Evolutionary conservation across 2,797 vertebrate species (phyloP), one percentile per base, ranked within the genome.

Genomic region (Poecilia velifera): DNA sequence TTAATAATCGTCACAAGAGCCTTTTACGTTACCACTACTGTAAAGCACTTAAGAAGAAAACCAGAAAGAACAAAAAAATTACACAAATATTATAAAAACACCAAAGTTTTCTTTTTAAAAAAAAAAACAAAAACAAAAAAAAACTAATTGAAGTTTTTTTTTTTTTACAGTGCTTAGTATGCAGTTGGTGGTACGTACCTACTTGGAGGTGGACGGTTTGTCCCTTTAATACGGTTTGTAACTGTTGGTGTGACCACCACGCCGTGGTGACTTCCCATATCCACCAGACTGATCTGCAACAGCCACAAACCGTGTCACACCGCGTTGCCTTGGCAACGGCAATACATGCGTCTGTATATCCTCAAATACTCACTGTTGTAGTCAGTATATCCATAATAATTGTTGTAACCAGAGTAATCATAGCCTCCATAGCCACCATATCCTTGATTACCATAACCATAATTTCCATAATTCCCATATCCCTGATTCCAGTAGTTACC

Each of bases 221-320:
- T 95, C 96, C 95, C 95, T 93, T 97, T 97, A 99, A 97, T 99
- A 99, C 81, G 98, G 98, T 97, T 98, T 99, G 97, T 99, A 99
- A 95, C 96, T 99, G 97, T 98, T 99, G 97, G 97, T 97, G 97
- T 99, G 98, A 92, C 97, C 97, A 76, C 97, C 97, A 96, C 98
- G 97, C 93, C 98, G 97, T 91, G 97, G 97, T 92, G 97, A 97
- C 96, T 99, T 99, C 87, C 98, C 98, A 90, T 99, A 99, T 95
- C 97, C 98, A 94, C 95, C 97, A 92, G 98, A 97, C 91, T 98
- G 97, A 97, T 98, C 98, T 98, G 92, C 31, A n/a, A 91, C 95
- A 10, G 82, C 51, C 1, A 73, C 45, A 84, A 73, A 28, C 4
- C 5, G 6, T 2, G 49, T 71, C 72, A 77, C 74, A 43, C 18